Evolutionary conservation across 2,113 vertebrate genomes (phyloP).

Genomic region (Syngnathoides biaculeatus): DNA sequence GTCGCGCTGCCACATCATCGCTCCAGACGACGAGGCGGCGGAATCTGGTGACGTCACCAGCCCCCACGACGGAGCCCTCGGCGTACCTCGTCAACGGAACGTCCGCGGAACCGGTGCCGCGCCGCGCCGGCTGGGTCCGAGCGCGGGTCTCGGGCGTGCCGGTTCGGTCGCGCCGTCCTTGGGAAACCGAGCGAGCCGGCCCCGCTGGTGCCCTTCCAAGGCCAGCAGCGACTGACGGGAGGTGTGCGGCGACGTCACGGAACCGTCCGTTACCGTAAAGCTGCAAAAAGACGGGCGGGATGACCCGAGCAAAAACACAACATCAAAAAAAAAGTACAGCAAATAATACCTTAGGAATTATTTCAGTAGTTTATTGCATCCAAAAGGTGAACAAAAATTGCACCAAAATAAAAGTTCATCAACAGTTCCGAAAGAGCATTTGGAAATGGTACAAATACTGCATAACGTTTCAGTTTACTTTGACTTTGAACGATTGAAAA

Average conservation of each 20-base stretch:
- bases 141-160: background rate
- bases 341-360: background rate
- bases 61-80: background rate
- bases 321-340: too few species aligned
- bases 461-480: too few species aligned
- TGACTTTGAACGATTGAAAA: too few species aligned
- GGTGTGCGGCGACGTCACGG: constrained; percentile 58
- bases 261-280: constrained; percentile 61
- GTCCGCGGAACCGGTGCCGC: background rate
- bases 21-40: background rate
- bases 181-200: constrained; percentile 13
- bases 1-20: constrained; percentile 46
- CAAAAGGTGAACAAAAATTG: background rate
- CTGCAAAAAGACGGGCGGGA: constrained; percentile 30
- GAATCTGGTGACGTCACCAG: background rate
- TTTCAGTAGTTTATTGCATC: background rate
- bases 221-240: constrained; percentile 25
- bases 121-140: background rate
- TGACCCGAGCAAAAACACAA: too few species aligned
- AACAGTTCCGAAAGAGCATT: too few species aligned
- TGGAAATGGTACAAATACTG: too few species aligned
- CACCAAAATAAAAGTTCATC: too few species aligned
- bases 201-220: constrained; percentile 57
- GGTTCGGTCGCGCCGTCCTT: constrained; percentile 45
- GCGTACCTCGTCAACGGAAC: background rate